phyloP scores from a whole-genome alignment of 1,140 invertebrate species.

The Drosophila elegans region DNA sequence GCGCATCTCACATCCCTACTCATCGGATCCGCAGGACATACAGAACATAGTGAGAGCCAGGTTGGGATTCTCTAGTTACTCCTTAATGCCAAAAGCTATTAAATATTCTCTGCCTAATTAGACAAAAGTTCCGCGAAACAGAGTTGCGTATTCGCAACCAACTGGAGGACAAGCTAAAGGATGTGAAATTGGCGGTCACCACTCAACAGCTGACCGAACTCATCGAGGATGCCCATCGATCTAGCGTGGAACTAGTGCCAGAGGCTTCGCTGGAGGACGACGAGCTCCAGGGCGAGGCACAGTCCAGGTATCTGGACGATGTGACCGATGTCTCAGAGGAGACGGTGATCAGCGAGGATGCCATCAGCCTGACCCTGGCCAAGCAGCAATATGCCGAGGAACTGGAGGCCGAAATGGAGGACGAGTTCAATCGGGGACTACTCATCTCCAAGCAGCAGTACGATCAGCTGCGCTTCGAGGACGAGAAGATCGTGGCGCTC shows the following conservation, averaged over 20 bases:
- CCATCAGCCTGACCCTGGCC: conserved; percentile 65
- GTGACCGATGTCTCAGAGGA: conserved; percentile 68
- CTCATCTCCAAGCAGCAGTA: conserved; percentile 78
- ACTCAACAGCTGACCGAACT: conserved; percentile 34
- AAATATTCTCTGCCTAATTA: background rate
- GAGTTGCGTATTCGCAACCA: conserved; percentile 76
- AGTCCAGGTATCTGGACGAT: conserved; percentile 62
- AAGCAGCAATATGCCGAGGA: conserved; percentile 72
- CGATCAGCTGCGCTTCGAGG: conserved; percentile 76
- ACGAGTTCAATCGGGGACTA: conserved; percentile 71
- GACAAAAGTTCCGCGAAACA: conserved; percentile 81
- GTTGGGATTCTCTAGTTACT: conserved; percentile 19
- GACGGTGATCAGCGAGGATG: conserved; percentile 56
- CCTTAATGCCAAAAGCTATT: background rate
- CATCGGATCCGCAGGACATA: conserved; percentile 77
- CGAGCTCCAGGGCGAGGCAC: conserved; percentile 45
- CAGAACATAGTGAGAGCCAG: conserved; percentile 75
- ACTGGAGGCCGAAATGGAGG: conserved; percentile 74
- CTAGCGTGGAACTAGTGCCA: conserved; percentile 32
- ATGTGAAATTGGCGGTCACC: conserved; percentile 8
- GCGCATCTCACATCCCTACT: conserved; percentile 65
- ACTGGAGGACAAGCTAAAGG: conserved; percentile 68
- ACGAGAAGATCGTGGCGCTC: conserved; percentile 72
- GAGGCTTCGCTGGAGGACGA: conserved; percentile 39
- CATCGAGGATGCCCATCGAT: conserved; percentile 35